Evolutionary conservation across 1,140 invertebrate genomes (phyloP).

Genomic region (Pomacea maculata): DNA sequence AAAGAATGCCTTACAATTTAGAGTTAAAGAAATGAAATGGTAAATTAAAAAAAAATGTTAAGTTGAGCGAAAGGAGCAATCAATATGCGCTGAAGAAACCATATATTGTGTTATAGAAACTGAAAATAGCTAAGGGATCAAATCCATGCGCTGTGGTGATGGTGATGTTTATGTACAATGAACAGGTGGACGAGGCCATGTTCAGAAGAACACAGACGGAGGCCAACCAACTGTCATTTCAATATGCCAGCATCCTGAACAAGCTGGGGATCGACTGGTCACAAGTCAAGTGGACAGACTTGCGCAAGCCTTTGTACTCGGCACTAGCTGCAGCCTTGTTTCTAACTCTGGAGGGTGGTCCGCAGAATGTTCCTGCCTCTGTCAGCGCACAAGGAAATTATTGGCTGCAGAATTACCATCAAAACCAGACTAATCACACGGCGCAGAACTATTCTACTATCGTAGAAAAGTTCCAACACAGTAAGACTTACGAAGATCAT

Average conservation of each 20-base stretch:
- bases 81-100: too few relatives aligned
- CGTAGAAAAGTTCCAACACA: constrained; percentile 4
- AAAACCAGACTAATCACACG: neutral
- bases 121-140: too few relatives aligned
- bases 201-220: constrained; percentile 18
- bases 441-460: neutral
- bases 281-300: constrained; percentile 44
- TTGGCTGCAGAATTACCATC: constrained; percentile 17
- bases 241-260: constrained; percentile 20
- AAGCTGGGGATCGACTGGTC: constrained; percentile 54
- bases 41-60: too few relatives aligned
- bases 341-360: constrained; percentile 19
- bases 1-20: too few relatives aligned
- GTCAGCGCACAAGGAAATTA: constrained; percentile 20
- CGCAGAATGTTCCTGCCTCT: constrained; percentile 19
- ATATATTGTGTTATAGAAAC: too few relatives aligned
- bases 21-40: too few relatives aligned
- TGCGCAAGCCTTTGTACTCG: constrained; percentile 52
- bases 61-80: too few relatives aligned
- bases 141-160: too few relatives aligned
- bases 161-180: too few relatives aligned
- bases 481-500: neutral
- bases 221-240: neutral
- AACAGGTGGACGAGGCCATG: constrained; percentile 20
- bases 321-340: constrained; percentile 48